Evolutionary conservation across 2,113 vertebrate genomes (phyloP).

Genomic region (Neodontobutis hainanensis): DNA sequence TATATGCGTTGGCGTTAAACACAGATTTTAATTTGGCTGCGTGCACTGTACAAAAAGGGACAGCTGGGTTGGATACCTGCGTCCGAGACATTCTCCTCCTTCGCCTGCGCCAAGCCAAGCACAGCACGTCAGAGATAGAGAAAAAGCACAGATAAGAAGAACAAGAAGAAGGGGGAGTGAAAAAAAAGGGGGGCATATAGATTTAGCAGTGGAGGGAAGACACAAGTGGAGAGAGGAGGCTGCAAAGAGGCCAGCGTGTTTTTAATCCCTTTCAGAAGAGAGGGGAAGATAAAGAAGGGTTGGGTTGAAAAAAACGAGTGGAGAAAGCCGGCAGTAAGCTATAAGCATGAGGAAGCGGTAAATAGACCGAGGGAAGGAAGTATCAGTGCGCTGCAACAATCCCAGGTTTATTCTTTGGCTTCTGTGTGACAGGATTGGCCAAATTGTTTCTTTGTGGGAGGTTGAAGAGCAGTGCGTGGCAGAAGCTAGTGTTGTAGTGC

Average conservation of each 20-base stretch:
- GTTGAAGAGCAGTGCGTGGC: conserved; percentile 28
- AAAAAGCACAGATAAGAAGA: conserved; percentile 51
- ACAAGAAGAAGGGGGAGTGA: conserved; percentile 45
- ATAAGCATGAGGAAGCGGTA: conserved; percentile 50
- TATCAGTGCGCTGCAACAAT: conserved; percentile 24
- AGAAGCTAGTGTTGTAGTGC: conserved; percentile 10
- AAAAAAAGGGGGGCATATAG: conserved; percentile 49
- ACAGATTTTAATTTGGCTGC: background rate
- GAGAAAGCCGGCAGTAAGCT: conserved; percentile 61
- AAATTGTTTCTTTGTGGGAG: conserved; percentile 30
- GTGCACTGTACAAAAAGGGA: background rate
- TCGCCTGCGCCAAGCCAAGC: conserved; percentile 72
- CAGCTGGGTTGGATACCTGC: conserved; percentile 68
- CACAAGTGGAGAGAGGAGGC: conserved; percentile 69
- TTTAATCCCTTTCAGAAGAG: conserved; percentile 63
- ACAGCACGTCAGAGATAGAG: conserved; percentile 48
- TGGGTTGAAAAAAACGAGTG: conserved; percentile 43
- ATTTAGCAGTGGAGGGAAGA: conserved; percentile 56
- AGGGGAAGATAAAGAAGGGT: conserved; percentile 50
- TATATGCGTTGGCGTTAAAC: no score
- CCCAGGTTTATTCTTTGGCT: conserved; percentile 21
- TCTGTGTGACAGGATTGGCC: conserved; percentile 31
- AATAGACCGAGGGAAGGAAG: conserved; percentile 17
- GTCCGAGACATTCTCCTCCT: conserved; percentile 81
- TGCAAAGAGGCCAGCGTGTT: conserved; percentile 63